Evolutionary conservation across 2,113 vertebrate species (phyloP), one percentile per base, ranked within the genome.

Genomic region (Dunckerocampus dactyliophorus): DNA sequence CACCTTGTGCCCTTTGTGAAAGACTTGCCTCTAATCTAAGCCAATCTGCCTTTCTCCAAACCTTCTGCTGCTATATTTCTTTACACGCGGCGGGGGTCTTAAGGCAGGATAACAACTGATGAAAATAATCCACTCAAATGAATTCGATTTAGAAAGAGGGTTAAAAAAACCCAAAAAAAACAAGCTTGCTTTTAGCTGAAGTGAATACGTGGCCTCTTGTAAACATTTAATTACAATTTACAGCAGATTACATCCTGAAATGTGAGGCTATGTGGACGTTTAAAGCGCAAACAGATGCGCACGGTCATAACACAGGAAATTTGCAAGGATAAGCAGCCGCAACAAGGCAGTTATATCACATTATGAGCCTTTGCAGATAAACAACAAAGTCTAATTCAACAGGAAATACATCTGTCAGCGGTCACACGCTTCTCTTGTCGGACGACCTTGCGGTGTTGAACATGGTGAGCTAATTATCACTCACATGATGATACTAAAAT

Each of bases 41-140:
- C 77, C 83, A 80, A 86, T 82, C 83, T 87, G 83, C 78, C 83
- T 81, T 81, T 75, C 75, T 62, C 69, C 74, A 73, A 74, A 82
- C 80, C 84, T 71, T 85, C 77, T 87, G 87, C 74, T 71, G 72
- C 82, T 71, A 83, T 87, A 87, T 88, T 87, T 86, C 81, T 87
- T 86, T 86, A 87, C 87, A 88, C 80, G 80, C 61, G 28, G 75
- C 16, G 71, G 75, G 85, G 75, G 83, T 78, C 70, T 87, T 83
- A 82, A 77, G 79, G 75, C 75, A 59, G 84, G 77, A 84, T 77
- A 74, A 83, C 77, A 67, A 67, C 74, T 79, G 82, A 85, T 83
- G 77, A 82, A 83, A 76, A 78, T 81, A 87, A 87, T 83, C 79
- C 82, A 80, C 82, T 85, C 72, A 78, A 82, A 87, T 83, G 63